phyloP scores from a whole-genome alignment of 2,888 invertebrate species.

The Phymatocera aterrima region DNA sequence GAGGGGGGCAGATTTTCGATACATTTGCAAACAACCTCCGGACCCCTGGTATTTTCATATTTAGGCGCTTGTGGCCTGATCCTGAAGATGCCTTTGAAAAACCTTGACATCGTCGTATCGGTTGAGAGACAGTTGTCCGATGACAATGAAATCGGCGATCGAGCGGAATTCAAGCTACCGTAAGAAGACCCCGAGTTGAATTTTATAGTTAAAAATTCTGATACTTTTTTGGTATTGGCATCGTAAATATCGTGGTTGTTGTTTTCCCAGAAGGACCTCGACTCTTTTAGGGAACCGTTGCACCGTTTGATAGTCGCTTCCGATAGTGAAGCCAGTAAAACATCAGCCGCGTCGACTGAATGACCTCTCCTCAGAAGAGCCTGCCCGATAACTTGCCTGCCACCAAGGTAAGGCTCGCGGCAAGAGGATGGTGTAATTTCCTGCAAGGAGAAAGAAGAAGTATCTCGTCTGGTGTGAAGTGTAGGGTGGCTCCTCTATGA shows the following conservation, averaged over 20 bases:
- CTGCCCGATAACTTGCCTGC: slow-evolving; percentile 45
- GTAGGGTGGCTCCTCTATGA: slow-evolving; percentile 40
- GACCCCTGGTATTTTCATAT: slow-evolving; percentile 60
- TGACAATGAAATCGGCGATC: slow-evolving; percentile 56
- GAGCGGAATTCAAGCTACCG: slow-evolving; percentile 56
- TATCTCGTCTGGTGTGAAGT: slow-evolving; percentile 31
- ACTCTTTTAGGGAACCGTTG: slow-evolving; percentile 51
- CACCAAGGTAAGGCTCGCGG: slow-evolving; percentile 36
- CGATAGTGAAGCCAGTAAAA: slow-evolving; percentile 50
- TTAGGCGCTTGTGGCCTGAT: slow-evolving; percentile 51
- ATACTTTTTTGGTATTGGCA: slow-evolving; percentile 34
- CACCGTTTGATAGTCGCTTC: slow-evolving; percentile 53
- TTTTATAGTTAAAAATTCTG: slow-evolving; percentile 45
- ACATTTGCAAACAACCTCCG: slow-evolving; percentile 44
- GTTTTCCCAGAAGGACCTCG: slow-evolving; percentile 51
- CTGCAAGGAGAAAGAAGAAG: slow-evolving; percentile 50
- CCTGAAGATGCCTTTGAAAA: neutral
- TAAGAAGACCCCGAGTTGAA: slow-evolving; percentile 49
- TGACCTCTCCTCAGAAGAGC: slow-evolving; percentile 50
- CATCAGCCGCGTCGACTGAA: slow-evolving; percentile 45
- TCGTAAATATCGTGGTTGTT: slow-evolving; percentile 38
- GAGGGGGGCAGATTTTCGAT: neutral
- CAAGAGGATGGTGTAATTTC: slow-evolving; percentile 41
- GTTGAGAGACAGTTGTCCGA: slow-evolving; percentile 47
- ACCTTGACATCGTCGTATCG: slow-evolving; percentile 51